A percentile compares a stretch with the other conserved stretches of the same genome.
Evolutionary conservation across 1,140 invertebrate genomes (phyloP).

Genomic region (Microplitis mediator): DNA sequence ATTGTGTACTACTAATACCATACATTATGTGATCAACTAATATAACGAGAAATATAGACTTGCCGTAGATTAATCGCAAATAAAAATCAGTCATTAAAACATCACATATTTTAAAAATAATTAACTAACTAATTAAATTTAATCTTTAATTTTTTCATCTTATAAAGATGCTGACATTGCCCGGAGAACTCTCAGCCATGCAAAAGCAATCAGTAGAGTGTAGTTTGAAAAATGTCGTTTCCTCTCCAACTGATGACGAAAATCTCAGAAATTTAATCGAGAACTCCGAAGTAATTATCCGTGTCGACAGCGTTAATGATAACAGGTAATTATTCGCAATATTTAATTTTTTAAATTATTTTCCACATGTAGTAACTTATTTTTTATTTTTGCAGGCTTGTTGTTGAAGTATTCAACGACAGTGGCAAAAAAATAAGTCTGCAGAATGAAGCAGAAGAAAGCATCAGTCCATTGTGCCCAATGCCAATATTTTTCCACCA

Average conservation of each 20-base stretch:
- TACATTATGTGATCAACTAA: slow-evolving; percentile 33
- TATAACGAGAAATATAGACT: background rate
- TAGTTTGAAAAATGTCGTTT: slow-evolving; percentile 37
- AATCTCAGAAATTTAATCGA: slow-evolving; percentile 40
- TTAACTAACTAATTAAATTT: background rate
- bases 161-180: slow-evolving; percentile 61
- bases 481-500: slow-evolving; percentile 64
- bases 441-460: slow-evolving; percentile 58
- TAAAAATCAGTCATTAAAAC: background rate
- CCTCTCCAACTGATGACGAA: slow-evolving; percentile 33
- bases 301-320: slow-evolving; percentile 64
- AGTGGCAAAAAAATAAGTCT: slow-evolving; percentile 67
- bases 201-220: slow-evolving; percentile 66
- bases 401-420: slow-evolving; percentile 65
- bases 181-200: slow-evolving; percentile 62
- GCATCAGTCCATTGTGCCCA: slow-evolving; percentile 63
- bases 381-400: slow-evolving; percentile 59
- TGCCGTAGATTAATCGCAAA: too few relatives aligned
- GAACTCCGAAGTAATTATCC: slow-evolving; percentile 59
- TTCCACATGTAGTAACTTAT: background rate
- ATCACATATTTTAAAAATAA: too few relatives aligned
- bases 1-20: slow-evolving; percentile 28
- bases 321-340: slow-evolving; percentile 57
- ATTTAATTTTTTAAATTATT: slow-evolving; percentile 5
- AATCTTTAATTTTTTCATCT: background rate